Base-by-base conservation (phyloP, 2,797 vertebrate genomes). In the Notoglanidium macrostoma region DNA sequence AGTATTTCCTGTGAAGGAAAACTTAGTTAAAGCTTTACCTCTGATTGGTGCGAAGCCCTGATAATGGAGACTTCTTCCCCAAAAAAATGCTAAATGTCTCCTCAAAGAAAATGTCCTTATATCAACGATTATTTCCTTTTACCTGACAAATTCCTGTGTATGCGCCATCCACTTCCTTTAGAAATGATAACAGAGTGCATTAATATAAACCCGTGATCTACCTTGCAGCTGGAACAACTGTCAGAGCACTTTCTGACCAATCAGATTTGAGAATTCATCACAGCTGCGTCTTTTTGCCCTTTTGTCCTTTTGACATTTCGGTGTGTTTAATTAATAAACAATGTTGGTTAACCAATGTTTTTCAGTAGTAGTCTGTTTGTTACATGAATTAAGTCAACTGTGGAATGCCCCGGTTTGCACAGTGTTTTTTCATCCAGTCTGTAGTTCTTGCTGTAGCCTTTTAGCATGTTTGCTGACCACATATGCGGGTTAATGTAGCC, bases 1-100 rank as follows among this genome's bases (percentile, higher is more conserved):
- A 88, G 85, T 88, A 76, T 44, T 80, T 61, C 63, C 84, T 78
- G 83, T 88, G 29, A 29, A 76, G 44, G 19, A 14, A 57, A 57
- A 57, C 15, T 1, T 14, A n/a, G 14, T 26, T 19, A 7, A 21
- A 19, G 49, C 7, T 77, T 77, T 40, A 57, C 76, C 29, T 57
- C 54, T 76, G 26, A 35, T 8, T 55, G n/a, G 51, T 55, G n/a
- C 29, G 19, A 19, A 23, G 29, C 32, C 29, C 35, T 59, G 40
- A 29, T 14, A n/a, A n/a, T 10, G 35, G 55, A 59, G 78, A 44
- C 55, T 61, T 19, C 21, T 59, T 40, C n/a, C 3, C 26, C 46
- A 63, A 61, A 44, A 32, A 5, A 21, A 19, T 35, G 3, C 9
- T 80, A 40, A 23, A 80, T 26, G 21, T 59, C 17, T 3, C 21